phyloP scores from a whole-genome alignment of 2,797 vertebrate species.

The Enteromius anoplus region DNA sequence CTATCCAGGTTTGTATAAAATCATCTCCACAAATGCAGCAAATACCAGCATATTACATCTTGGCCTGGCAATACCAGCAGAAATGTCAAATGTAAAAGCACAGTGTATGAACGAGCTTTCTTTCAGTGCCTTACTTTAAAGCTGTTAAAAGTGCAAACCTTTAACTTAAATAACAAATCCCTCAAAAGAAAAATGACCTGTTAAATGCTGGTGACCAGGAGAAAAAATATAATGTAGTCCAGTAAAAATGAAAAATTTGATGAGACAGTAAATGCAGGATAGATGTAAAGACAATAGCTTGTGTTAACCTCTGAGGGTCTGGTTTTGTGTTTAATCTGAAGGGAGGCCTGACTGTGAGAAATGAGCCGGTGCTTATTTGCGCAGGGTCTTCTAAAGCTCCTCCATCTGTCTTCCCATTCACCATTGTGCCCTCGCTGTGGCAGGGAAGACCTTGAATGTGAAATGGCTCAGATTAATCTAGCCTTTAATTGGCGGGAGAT shows the following conservation, averaged over 20 bases:
- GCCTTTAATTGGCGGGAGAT: conserved; percentile 94
- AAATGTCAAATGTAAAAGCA: background rate
- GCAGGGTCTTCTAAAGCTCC: conserved; percentile 33
- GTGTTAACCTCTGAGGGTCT: conserved; percentile 6
- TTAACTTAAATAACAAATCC: background rate
- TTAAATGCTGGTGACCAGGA: background rate
- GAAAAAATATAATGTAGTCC: background rate
- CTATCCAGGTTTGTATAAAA: background rate
- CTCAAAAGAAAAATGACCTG: background rate
- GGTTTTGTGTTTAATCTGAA: conserved; percentile 19
- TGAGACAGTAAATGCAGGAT: background rate
- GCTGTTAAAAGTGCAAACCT: background rate
- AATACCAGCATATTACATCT: background rate
- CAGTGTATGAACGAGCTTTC: background rate
- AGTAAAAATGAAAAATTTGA: background rate
- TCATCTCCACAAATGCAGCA: background rate
- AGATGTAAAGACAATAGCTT: conserved; percentile 11
- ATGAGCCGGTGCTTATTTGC: conserved; percentile 56
- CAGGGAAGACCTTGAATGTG: conserved; percentile 88
- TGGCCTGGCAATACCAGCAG: background rate
- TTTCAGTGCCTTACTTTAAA: background rate
- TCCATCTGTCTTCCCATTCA: conserved; percentile 60
- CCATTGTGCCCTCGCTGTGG: conserved; percentile 78
- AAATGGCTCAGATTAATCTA: conserved; percentile 89
- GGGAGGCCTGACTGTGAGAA: conserved; percentile 31